Evolutionary conservation across 2,888 invertebrate species (phyloP), one percentile per base, ranked within the genome.

Genomic region (Emmelina monodactyla): DNA sequence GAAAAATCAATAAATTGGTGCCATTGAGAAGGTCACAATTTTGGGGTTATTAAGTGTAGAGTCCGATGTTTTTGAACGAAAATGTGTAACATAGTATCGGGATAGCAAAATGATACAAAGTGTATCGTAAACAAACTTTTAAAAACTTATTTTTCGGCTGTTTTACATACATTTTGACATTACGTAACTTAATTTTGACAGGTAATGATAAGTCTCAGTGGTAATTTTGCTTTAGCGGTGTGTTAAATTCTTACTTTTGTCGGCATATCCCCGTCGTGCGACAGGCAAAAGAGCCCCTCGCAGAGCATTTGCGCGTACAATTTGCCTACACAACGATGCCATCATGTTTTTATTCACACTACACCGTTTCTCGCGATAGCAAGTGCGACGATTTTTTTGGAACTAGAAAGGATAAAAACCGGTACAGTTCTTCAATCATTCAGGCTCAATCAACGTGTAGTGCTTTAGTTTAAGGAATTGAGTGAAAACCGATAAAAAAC

Each of bases 241-340:
- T 43, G 37, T 40, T 28, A 25, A 40, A 47, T 55, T 61, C 84
- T 86, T 84, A 88, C 88, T 85, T 84, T 84, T 87, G 58, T 82
- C 79, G 46, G 80, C 69, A 56, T 75, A 82, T 58, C 87, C 84
- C 54, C 84, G 78, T 48, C 83, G 82, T 52, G 83, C 84, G 51
- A 84, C 81, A 50, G 84, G 79, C 57, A 83, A 78, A 49, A 85
- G 61, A 48, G 84, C 82, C 80, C 85, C 85, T 68, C 83, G 85
- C 60, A 85, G 82, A 52, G 85, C 83, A 61, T 83, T 76, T 76
- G 82, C 84, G 42, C 85, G 73, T 56, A 85, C 71, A 68, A 88
- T 82, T 82, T 87, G 86, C 75, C 87, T 85, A 79, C 87, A 89
- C 64, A 89, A 71, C 51, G 88, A 87, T 75, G 89, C 88, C 89